Base-by-base conservation (phyloP, 2,113 vertebrate species). In the Tinamus guttatus region DNA sequence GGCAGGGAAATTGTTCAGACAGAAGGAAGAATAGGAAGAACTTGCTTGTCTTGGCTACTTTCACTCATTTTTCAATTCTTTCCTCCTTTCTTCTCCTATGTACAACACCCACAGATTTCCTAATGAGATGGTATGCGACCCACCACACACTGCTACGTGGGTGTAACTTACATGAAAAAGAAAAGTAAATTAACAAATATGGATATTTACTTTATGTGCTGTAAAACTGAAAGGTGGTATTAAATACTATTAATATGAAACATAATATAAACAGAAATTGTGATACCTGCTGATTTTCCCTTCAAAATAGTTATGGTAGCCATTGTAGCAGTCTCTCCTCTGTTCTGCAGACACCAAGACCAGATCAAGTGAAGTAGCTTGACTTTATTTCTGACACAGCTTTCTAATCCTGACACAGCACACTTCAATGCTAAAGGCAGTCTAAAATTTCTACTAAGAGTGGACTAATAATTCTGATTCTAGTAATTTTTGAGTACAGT, bases 1-100 rank as follows among this genome's bases (percentile, higher is more conserved):
- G 96, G 94, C 94, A 90, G 81, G 89, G 96, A 96, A 87, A 70
- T 83, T 93, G 79, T 95, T 96, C 97, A 98, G 97, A 97, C 96
- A 96, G 90, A 96, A 96, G 93, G 87, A 97, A 97, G 97, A 98
- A 94, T 97, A 97, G 95, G 97, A 98, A 97, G 97, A 97, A 96
- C 96, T 97, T 98, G 98, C 97, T 98, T 98, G 96, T 97, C 96
- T 98, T 98, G 98, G 98, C 98, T 71, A 95, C 93, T 94, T 96
- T 93, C 43, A 62, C 85, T 96, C 86, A 90, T 97, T 96, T 96
- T 97, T 97, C 96, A 94, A 94, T 93, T 96, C 94, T 95, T 93
- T 95, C 87, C 80, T 87, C 91, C 93, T 95, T 97, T 89, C 94
- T 97, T 95, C 95, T 95, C 85, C 94, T 96, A 67, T 87, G 90